Base-by-base conservation (phyloP, 2,113 vertebrate species). In the Pseudopodoces humilis region DNA sequence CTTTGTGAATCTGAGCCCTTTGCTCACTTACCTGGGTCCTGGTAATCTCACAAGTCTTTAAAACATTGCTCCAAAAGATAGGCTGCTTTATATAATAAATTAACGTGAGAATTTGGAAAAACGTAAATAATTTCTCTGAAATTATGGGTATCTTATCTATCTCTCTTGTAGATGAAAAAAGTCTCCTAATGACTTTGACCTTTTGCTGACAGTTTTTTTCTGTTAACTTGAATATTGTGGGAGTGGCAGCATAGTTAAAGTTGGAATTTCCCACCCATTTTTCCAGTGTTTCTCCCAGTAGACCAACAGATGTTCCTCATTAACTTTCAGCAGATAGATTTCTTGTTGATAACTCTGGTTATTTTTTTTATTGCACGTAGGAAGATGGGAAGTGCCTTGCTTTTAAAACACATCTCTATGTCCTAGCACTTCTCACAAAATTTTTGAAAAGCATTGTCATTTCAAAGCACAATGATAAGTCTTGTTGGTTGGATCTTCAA, bases 211-310 rank as follows among this genome's bases (percentile, higher is more conserved):
- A 91, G 88, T 13, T 83, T 94, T 95, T 94, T 95, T 95, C 75
- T 95, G 82, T 92, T 95, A 78, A 85, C 75, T 95, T 83, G 49
- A 92, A 87, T 84, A 83, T 69, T 91, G 84, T 89, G 91, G 94
- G 93, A 95, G 91, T 92, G 89, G 89, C 70, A 50, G 86, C 89
- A 70, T 94, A 95, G 76, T 92, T 96, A 94, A 94, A 95, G 94
- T 43, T 96, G 94, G 94, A 95, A 97, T 94, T 96, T 96, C 94
- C 95, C 94, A 94, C 94, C 95, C 93, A 97, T 92, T 96, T 95
- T 91, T 92, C 69, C 82, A 80, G 47, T 0, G 3, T 89, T 47
- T 96, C 89, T 83, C 93, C 89, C 78, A 83, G 88, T 33, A 95
- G 88, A 90, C 92, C 90, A 80, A 53, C 94, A 96, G 95, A 95